Evolutionary conservation across 2,797 vertebrate species (phyloP).

Genomic region (Pachyuromys duprasi): DNA sequence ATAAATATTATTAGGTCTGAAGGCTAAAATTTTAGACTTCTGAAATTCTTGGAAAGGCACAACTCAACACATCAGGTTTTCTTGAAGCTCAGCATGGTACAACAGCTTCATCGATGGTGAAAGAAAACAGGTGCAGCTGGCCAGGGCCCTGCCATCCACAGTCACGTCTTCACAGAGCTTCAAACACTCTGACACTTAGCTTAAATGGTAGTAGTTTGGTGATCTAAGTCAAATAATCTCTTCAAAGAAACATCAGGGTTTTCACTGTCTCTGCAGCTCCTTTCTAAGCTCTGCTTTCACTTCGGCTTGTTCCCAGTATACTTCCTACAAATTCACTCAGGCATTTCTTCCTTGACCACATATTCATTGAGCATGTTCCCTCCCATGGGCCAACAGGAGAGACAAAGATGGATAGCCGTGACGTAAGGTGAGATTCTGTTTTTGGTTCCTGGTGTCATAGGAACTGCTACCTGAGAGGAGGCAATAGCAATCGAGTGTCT

Average conservation of each 20-base stretch:
- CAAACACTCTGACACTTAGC: not conserved
- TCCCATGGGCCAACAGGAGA: not conserved
- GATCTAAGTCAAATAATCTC: not conserved
- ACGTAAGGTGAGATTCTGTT: not conserved
- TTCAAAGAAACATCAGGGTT: not conserved
- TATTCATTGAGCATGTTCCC: not conserved
- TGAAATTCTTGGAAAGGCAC: not conserved
- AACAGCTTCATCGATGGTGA: not conserved
- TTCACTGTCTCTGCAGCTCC: not conserved
- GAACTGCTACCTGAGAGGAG: not conserved
- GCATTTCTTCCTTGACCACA: not conserved
- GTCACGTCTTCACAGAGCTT: not conserved
- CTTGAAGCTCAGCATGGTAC: not conserved
- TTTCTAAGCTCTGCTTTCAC: not conserved
- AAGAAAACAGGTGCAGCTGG: not conserved
- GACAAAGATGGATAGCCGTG: not conserved
- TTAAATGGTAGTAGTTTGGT: not conserved
- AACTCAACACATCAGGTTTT: not conserved
- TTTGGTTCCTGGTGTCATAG: not conserved
- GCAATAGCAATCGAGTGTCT: not conserved
- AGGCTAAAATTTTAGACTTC: conserved; percentile 6
- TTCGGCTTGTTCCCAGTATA: not conserved
- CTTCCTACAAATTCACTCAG: not conserved
- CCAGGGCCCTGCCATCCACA: not conserved
- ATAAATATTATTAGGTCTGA: not conserved